A percentile compares a stretch with the other conserved stretches of the same genome.
Conservation (phyloP, 2,888 invertebrate species). For the Drosophila affinis region DNA sequence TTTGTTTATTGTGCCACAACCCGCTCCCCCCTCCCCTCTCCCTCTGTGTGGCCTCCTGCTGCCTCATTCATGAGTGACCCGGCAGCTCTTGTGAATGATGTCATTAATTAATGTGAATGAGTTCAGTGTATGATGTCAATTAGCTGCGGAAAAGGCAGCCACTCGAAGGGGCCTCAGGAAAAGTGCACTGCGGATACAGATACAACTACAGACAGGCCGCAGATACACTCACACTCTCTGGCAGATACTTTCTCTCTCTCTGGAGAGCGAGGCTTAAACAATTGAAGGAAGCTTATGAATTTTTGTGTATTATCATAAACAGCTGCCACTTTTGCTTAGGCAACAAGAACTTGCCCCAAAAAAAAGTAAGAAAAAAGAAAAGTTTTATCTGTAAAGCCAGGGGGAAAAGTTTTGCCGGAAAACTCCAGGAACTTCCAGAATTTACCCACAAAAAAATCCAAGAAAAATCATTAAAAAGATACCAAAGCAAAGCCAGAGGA, state of each 20-base stretch:
- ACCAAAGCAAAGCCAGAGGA: conserved; percentile 4
- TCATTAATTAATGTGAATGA: conserved; percentile 79
- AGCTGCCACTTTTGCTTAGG: conserved; percentile 34
- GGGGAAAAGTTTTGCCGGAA: conserved; percentile 46
- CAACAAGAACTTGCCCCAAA: background rate
- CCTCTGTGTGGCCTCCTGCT: background rate
- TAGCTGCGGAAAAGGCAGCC: conserved; percentile 73
- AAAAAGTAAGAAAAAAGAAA: conserved; percentile 46
- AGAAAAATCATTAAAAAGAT: conserved; percentile 2
- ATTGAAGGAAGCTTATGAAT: conserved; percentile 21
- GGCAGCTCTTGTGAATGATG: conserved; percentile 63
- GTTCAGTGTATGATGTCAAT: conserved; percentile 78
- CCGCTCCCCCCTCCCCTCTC: no score
- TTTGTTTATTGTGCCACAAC: conserved; percentile 43
- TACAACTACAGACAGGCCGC: background rate
- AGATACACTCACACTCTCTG: conserved; percentile 1
- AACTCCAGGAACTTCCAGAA: conserved; percentile 38
- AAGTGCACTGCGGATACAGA: conserved; percentile 42
- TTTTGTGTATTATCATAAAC: conserved; percentile 33
- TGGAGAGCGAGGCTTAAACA: conserved; percentile 22
- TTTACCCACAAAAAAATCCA: background rate
- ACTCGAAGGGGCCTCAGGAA: conserved; percentile 59
- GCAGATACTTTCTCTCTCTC: no score
- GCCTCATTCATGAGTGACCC: conserved; percentile 25
- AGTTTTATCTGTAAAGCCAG: conserved; percentile 60